These are phyloP conservation scores for Corbicula japonica DNA, from an alignment of 2,888 invertebrate species.

Conservation along the genomic window DNA sequence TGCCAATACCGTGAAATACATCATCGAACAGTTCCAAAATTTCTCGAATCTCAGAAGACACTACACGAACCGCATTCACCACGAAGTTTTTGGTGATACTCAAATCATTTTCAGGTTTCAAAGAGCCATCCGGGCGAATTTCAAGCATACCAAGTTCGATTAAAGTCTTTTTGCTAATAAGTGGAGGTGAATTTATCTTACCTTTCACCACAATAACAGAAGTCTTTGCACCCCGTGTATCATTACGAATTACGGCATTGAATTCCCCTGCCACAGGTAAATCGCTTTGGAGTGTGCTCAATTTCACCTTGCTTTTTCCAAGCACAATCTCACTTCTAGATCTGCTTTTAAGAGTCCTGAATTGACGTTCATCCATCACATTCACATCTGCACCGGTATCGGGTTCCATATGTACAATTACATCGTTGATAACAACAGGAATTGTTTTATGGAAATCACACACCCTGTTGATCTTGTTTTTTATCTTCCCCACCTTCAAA, in stretches of 20 bases:
- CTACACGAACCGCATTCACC: no score
- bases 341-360: background rate
- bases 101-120: constrained; percentile 26
- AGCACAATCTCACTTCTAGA: background rate
- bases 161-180: constrained; percentile 1
- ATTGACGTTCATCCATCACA: constrained; percentile 22
- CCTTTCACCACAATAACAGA: constrained; percentile 13
- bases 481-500: constrained; percentile 12
- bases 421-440: constrained; percentile 2
- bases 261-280: constrained; percentile 4
- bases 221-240: background rate
- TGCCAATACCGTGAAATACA: no score
- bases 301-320: background rate
- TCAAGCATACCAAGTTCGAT: constrained; percentile 26
- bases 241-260: constrained; percentile 7
- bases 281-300: constrained; percentile 1
- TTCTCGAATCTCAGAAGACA: no score
- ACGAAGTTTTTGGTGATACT: no score
- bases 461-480: constrained; percentile 16
- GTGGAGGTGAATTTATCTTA: constrained; percentile 23
- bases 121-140: constrained; percentile 1
- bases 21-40: no score
- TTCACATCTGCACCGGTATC: constrained; percentile 23
- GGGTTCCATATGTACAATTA: constrained; percentile 4
- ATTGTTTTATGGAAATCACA: constrained; percentile 10